phyloP scores from a whole-genome alignment of 2,113 vertebrate species.

The Lates calcarifer region DNA sequence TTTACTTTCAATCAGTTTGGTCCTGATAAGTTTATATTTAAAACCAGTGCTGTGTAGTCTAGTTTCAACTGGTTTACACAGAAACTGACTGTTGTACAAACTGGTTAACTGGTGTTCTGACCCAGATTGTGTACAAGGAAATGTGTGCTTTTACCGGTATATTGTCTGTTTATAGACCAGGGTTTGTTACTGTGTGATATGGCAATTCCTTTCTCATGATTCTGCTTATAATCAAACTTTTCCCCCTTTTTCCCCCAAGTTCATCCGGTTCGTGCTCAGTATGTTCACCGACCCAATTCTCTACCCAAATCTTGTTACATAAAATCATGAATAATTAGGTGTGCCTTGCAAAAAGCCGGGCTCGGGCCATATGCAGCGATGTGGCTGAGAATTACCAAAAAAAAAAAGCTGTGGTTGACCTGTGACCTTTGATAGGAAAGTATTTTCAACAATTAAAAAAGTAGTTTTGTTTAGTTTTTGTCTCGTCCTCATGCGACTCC shows the following conservation, averaged over 20 bases:
- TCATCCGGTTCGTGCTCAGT: conserved; percentile 12
- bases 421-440: neutral
- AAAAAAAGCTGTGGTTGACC: conserved; percentile 2
- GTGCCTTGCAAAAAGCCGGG: neutral
- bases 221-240: conserved; percentile 39
- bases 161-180: neutral
- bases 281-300: conserved; percentile 55
- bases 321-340: conserved; percentile 64
- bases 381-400: neutral
- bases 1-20: neutral
- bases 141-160: neutral
- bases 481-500: neutral
- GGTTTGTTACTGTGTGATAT: no score
- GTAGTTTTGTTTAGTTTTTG: neutral
- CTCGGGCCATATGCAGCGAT: conserved; percentile 1
- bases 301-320: conserved; percentile 51
- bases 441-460: neutral
- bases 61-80: conserved; percentile 8
- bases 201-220: neutral
- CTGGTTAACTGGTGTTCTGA: neutral
- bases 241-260: neutral
- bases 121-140: neutral
- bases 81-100: neutral
- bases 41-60: neutral
- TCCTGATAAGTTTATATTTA: neutral